Evolutionary conservation across 1,140 invertebrate species (phyloP).

Genomic region (Caenorhabditis remanei): DNA sequence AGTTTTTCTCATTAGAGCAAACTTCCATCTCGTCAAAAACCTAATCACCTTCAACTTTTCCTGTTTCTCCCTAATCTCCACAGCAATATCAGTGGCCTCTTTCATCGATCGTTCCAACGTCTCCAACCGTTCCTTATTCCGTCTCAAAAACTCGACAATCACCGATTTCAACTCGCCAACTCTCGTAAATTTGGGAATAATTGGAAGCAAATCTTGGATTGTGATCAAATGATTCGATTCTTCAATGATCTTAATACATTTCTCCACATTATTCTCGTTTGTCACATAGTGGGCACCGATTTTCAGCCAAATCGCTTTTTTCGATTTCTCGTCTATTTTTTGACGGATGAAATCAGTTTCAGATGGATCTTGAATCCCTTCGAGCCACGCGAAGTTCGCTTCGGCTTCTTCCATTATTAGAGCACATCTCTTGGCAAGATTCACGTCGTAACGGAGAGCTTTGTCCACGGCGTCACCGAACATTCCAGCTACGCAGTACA

Average conservation of each 20-base stretch:
- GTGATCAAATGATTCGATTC: conserved; percentile 87
- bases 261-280: conserved; percentile 54
- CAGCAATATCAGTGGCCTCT: conserved; percentile 89
- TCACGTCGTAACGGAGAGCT: conserved; percentile 80
- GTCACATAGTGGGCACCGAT: conserved; percentile 82
- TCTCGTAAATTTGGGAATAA: conserved; percentile 96
- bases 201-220: conserved; percentile 94
- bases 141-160: conserved; percentile 27
- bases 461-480: conserved; percentile 18
- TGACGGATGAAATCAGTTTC: neutral
- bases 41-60: neutral
- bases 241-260: conserved; percentile 82
- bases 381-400: conserved; percentile 35
- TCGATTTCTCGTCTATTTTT: conserved; percentile 80
- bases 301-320: conserved; percentile 91
- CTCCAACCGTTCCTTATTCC: conserved; percentile 80
- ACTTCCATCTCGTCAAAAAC: no score
- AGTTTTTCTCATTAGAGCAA: no score
- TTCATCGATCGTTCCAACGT: conserved; percentile 91
- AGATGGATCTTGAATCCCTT: neutral
- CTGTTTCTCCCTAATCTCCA: conserved; percentile 89
- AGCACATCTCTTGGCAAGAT: conserved; percentile 89
- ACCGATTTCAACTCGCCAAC: conserved; percentile 85
- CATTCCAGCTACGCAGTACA: conserved; percentile 85
- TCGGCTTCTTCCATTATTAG: conserved; percentile 82